These are phyloP conservation scores for Drosophila busckii DNA, from an alignment of 1,140 invertebrate species.

Conservation along the genomic window DNA sequence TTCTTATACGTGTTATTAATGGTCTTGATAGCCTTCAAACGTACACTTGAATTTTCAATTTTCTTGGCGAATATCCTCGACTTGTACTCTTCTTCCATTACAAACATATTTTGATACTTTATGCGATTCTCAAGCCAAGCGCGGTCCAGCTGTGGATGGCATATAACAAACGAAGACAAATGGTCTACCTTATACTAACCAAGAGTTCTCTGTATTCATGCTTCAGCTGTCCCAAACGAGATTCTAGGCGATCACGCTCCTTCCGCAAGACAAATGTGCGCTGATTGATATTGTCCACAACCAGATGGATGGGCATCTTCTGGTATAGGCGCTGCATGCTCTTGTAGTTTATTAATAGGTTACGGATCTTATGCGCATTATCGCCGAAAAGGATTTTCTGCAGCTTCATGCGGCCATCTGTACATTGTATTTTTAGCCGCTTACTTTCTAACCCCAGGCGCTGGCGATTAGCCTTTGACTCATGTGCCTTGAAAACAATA, in stretches of 20 bases:
- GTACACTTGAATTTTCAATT: slow-evolving; percentile 69
- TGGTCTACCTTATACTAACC: slow-evolving; percentile 7
- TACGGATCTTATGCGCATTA: slow-evolving; percentile 57
- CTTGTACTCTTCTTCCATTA: slow-evolving; percentile 51
- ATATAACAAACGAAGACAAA: neutral
- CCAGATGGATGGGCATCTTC: slow-evolving; percentile 64
- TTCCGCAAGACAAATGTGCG: slow-evolving; percentile 72
- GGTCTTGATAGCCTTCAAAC: slow-evolving; percentile 62
- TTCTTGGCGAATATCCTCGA: slow-evolving; percentile 54
- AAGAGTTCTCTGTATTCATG: slow-evolving; percentile 38
- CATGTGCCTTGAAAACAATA: slow-evolving; percentile 49
- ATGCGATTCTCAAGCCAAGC: slow-evolving; percentile 62
- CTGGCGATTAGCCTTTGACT: slow-evolving; percentile 41
- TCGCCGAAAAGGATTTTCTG: slow-evolving; percentile 51
- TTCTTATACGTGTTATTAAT: slow-evolving; percentile 69
- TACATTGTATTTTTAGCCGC: slow-evolving; percentile 47
- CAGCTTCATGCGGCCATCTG: slow-evolving; percentile 59
- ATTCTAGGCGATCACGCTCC: slow-evolving; percentile 63
- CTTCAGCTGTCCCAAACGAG: slow-evolving; percentile 44
- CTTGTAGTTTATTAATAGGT: slow-evolving; percentile 57
- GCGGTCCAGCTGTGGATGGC: slow-evolving; percentile 20
- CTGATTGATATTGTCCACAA: slow-evolving; percentile 73
- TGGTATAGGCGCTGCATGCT: slow-evolving; percentile 69
- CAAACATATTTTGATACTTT: slow-evolving; percentile 59
- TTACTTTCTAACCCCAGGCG: slow-evolving; percentile 32